phyloP scores from a whole-genome alignment of 2,113 vertebrate species.

The Ptilonorhynchus violaceus region DNA sequence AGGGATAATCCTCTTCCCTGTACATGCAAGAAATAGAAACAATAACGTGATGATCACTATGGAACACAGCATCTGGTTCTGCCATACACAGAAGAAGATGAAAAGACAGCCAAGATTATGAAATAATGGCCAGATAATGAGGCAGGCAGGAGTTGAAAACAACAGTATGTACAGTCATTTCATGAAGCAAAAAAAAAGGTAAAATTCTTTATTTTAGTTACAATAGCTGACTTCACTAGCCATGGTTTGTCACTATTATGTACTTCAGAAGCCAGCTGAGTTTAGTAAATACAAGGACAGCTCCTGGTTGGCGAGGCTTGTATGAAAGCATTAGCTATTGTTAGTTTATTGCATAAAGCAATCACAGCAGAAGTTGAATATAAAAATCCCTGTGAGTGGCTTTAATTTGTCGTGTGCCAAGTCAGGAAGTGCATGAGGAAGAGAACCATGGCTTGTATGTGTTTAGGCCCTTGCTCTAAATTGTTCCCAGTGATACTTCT shows the following conservation, averaged over 20 bases:
- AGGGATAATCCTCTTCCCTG: constrained; percentile 91
- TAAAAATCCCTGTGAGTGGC: background rate
- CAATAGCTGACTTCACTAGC: background rate
- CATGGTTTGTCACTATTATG: background rate
- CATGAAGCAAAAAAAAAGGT: background rate
- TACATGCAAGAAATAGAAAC: constrained; percentile 81
- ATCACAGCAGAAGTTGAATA: background rate
- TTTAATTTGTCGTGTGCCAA: background rate
- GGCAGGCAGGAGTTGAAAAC: background rate
- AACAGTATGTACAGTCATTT: background rate
- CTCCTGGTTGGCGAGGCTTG: background rate
- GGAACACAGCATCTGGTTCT: background rate
- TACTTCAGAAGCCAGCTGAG: background rate
- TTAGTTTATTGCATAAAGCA: background rate
- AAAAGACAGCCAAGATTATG: background rate
- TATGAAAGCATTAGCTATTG: background rate
- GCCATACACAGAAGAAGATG: background rate
- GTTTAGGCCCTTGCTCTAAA: background rate
- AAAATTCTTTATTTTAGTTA: background rate
- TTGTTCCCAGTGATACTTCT: background rate
- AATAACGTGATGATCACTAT: constrained; percentile 35
- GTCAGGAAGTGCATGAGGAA: background rate
- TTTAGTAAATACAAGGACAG: background rate
- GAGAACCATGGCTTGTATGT: background rate
- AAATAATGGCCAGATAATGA: background rate